Conservation (phyloP, 1,140 invertebrate genomes). For the Drosophila eugracilis region DNA sequence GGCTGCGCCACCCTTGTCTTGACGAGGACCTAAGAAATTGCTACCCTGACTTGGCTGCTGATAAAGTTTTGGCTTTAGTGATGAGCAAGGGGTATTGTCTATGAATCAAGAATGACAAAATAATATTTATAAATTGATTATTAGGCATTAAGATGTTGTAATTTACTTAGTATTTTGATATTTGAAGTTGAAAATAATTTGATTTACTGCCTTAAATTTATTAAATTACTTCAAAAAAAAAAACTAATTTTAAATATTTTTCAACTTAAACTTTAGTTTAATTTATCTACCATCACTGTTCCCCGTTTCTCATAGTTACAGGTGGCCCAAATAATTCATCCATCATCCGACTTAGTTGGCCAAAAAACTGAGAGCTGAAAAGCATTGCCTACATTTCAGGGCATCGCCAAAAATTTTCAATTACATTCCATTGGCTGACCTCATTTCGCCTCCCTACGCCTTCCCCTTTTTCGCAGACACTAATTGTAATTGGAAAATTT, state of each 20-base stretch:
- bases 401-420: slow-evolving; percentile 49
- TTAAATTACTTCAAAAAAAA: no score
- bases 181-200: no score
- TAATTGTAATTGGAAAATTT: slow-evolving; percentile 68
- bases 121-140: no score
- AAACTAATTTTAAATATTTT: no score
- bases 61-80: not conserved
- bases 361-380: slow-evolving; percentile 23
- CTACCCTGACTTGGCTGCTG: no score
- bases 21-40: not conserved
- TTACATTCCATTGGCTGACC: slow-evolving; percentile 29
- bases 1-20: slow-evolving; percentile 1
- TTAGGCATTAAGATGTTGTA: no score
- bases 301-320: slow-evolving; percentile 15
- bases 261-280: no score
- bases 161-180: no score
- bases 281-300: not conserved
- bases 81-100: not conserved
- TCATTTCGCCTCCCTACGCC: not conserved
- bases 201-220: no score
- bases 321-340: slow-evolving; percentile 31
- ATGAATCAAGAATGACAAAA: no score
- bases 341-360: slow-evolving; percentile 18
- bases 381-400: slow-evolving; percentile 30
- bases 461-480: not conserved